phyloP scores from a whole-genome alignment of 2,888 invertebrate genomes.

The Tachystola acroxantha region DNA sequence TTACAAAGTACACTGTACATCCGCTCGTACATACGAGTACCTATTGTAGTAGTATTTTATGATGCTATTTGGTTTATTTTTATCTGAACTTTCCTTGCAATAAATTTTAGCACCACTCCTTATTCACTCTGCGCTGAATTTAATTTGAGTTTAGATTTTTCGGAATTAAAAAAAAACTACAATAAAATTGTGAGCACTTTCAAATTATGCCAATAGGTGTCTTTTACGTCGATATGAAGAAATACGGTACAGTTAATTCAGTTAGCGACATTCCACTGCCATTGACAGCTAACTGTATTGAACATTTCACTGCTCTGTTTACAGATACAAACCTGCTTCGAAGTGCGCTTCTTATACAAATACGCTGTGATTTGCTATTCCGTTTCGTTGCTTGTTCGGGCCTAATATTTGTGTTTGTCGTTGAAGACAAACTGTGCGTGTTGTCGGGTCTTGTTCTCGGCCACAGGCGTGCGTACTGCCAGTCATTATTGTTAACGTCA shows the following conservation, averaged over 20 bases:
- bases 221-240: slow-evolving; percentile 11
- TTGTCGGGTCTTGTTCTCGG: slow-evolving; percentile 34
- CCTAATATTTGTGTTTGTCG: slow-evolving; percentile 70
- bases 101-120: no score
- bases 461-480: slow-evolving; percentile 28
- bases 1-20: no score
- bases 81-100: no score
- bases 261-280: slow-evolving; percentile 44
- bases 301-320: slow-evolving; percentile 57
- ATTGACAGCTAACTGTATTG: slow-evolving; percentile 64
- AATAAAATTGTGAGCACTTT: no score
- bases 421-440: slow-evolving; percentile 59
- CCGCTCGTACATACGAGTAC: no score
- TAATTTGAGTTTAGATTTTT: no score
- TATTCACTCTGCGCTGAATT: no score
- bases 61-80: no score
- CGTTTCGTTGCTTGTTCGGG: slow-evolving; percentile 57
- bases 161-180: no score
- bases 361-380: slow-evolving; percentile 69
- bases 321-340: slow-evolving; percentile 55
- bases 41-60: no score
- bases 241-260: slow-evolving; percentile 29
- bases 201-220: no score
- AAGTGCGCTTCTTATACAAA: slow-evolving; percentile 62
- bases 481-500: slow-evolving; percentile 14